phyloP scores from a whole-genome alignment of 1,140 invertebrate genomes.

The Drosophila parvula region DNA sequence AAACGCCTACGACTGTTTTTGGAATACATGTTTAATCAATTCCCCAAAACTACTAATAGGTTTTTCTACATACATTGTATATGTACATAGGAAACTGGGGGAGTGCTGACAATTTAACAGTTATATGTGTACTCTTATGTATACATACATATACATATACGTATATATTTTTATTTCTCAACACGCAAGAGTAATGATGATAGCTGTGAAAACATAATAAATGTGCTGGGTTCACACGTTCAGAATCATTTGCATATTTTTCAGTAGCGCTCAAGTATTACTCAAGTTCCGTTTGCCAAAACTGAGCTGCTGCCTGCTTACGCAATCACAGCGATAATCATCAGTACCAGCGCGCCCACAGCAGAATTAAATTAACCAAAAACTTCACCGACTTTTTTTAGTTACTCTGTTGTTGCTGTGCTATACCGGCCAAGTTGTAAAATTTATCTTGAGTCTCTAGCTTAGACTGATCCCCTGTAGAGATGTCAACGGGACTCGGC shows the following conservation, averaged over 20 bases:
- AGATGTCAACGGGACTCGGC: constrained; percentile 56
- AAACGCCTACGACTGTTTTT: constrained; percentile 17
- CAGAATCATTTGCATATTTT: constrained; percentile 38
- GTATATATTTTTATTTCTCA: neutral
- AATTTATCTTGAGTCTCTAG: constrained; percentile 13
- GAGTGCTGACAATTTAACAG: neutral
- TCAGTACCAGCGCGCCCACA: constrained; percentile 22
- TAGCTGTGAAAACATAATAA: constrained; percentile 13
- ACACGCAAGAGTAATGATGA: neutral
- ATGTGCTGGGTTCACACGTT: constrained; percentile 1
- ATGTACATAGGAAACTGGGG: constrained; percentile 7
- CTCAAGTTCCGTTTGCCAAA: constrained; percentile 7
- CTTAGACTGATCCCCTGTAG: constrained; percentile 17
- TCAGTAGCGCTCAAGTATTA: constrained; percentile 17
- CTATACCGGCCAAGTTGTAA: constrained; percentile 22
- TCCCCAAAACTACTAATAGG: constrained; percentile 1
- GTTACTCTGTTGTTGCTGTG: neutral
- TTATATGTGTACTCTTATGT: neutral
- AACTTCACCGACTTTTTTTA: neutral
- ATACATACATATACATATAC: neutral
- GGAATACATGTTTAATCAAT: neutral
- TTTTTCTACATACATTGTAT: neutral
- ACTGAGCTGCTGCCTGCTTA: constrained; percentile 42
- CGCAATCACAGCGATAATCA: constrained; percentile 57
- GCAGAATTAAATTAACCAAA: constrained; percentile 39